phyloP scores from a whole-genome alignment of 64 coral and sea anemone species.

The Porites australiensis region DNA sequence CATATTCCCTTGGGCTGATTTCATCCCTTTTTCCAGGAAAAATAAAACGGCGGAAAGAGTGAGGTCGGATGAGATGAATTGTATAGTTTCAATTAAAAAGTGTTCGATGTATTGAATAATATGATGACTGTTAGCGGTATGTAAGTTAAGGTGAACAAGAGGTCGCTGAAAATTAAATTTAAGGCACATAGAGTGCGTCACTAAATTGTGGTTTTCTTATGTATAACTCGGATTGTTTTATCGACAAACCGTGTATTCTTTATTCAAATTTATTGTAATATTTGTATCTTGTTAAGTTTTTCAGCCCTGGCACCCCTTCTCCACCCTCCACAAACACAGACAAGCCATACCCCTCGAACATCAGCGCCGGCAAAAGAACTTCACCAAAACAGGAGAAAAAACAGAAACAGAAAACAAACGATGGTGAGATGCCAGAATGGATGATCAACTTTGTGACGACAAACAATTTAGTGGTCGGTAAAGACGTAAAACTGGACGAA shows the following conservation, averaged over 20 bases:
- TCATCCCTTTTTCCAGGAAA: too few relatives aligned
- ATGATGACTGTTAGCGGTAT: too few relatives aligned
- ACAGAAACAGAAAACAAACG: constrained; percentile 30
- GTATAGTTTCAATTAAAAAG: too few relatives aligned
- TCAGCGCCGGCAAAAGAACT: neutral
- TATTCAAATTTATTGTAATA: neutral
- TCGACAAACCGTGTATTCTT: neutral
- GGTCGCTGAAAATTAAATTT: too few relatives aligned
- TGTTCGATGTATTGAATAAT: too few relatives aligned
- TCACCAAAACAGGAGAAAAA: constrained; percentile 21
- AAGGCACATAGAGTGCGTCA: too few relatives aligned
- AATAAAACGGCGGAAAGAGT: too few relatives aligned
- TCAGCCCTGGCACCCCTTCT: constrained; percentile 41
- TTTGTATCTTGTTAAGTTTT: constrained; percentile 7
- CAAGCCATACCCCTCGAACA: neutral
- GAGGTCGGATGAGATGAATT: too few relatives aligned
- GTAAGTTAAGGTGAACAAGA: too few relatives aligned
- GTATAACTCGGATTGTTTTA: too few relatives aligned
- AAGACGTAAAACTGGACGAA: constrained; percentile 70
- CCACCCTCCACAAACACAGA: constrained; percentile 10
- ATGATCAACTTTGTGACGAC: constrained; percentile 71
- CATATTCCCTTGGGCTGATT: too few relatives aligned
- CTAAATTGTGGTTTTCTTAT: too few relatives aligned
- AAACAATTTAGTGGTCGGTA: constrained; percentile 62
- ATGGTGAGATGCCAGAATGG: constrained; percentile 80